Evolutionary conservation across 2,888 invertebrate genomes (phyloP).

Genomic region (Neria commutata): DNA sequence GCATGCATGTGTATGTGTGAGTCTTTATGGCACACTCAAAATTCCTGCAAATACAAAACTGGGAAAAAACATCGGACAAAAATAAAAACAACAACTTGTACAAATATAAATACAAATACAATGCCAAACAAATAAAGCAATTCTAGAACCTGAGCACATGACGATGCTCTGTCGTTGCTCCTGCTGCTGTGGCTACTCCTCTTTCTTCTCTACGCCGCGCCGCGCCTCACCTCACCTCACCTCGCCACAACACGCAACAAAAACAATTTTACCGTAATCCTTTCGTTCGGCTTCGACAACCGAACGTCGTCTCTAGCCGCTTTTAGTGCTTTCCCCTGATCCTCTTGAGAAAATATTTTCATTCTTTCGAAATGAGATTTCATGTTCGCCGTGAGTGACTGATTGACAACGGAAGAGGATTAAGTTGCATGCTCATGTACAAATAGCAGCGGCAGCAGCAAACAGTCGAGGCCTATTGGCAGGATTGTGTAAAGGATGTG

Average conservation of each 20-base stretch:
- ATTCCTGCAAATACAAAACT: too few species aligned
- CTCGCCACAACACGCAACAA: background rate
- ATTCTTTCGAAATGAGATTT: slow-evolving; percentile 40
- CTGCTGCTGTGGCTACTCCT: background rate
- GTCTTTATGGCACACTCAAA: too few species aligned
- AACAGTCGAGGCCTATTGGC: slow-evolving; percentile 17
- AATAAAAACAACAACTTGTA: background rate
- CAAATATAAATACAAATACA: background rate
- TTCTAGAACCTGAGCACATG: too few species aligned
- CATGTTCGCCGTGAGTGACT: slow-evolving; percentile 15
- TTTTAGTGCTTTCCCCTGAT: slow-evolving; percentile 27
- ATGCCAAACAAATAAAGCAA: background rate
- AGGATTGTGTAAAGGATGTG: slow-evolving; percentile 7
- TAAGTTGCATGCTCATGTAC: slow-evolving; percentile 31
- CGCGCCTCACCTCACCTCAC: background rate
- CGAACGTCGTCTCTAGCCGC: background rate
- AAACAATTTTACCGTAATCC: slow-evolving; percentile 49
- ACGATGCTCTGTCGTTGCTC: too few species aligned
- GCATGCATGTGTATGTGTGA: background rate
- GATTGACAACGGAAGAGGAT: slow-evolving; percentile 41
- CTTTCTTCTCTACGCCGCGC: background rate
- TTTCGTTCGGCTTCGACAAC: slow-evolving; percentile 36
- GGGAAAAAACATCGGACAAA: too few species aligned
- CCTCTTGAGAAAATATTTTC: slow-evolving; percentile 50
- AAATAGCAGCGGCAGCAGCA: slow-evolving; percentile 25